phyloP scores from a whole-genome alignment of 2,797 vertebrate species.

The Lophotriccus pileatus region DNA sequence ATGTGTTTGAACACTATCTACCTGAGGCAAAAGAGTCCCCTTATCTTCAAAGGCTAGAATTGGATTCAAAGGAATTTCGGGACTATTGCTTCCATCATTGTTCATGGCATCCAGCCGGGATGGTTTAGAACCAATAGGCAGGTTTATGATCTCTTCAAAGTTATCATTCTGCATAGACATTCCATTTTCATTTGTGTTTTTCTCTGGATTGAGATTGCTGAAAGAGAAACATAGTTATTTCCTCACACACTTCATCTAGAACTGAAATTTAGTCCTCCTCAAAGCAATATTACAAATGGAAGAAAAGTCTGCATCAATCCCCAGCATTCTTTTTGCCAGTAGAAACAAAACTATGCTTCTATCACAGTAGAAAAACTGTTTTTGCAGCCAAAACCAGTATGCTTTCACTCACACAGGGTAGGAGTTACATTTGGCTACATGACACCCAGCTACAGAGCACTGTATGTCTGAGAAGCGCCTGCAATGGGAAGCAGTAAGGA shows the following conservation, averaged over 20 bases:
- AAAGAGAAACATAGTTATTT: background rate
- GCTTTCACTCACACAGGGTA: background rate
- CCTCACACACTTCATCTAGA: background rate
- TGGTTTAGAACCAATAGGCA: conserved; percentile 85
- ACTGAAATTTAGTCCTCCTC: background rate
- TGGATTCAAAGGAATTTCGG: conserved; percentile 80
- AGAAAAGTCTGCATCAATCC: background rate
- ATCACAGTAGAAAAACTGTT: background rate
- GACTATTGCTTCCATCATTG: conserved; percentile 76
- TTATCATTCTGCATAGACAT: conserved; percentile 80
- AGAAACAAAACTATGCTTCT: background rate
- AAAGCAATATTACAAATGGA: background rate
- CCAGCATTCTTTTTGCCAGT: background rate
- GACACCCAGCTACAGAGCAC: accelerated
- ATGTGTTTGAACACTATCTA: conserved; percentile 85
- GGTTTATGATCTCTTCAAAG: conserved; percentile 90
- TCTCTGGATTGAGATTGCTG: conserved; percentile 65
- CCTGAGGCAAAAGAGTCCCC: conserved; percentile 82
- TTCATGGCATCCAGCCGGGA: conserved; percentile 83
- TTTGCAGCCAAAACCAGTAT: background rate
- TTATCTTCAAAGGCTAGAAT: conserved; percentile 91
- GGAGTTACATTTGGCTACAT: background rate
- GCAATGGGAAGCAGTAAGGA: background rate
- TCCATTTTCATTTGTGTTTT: conserved; percentile 86
- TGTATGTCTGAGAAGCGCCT: background rate